A percentile compares a stretch with the other conserved stretches of the same genome.
Conservation (phyloP, 2,888 invertebrate species). For the Neuroscelio doddi region DNA sequence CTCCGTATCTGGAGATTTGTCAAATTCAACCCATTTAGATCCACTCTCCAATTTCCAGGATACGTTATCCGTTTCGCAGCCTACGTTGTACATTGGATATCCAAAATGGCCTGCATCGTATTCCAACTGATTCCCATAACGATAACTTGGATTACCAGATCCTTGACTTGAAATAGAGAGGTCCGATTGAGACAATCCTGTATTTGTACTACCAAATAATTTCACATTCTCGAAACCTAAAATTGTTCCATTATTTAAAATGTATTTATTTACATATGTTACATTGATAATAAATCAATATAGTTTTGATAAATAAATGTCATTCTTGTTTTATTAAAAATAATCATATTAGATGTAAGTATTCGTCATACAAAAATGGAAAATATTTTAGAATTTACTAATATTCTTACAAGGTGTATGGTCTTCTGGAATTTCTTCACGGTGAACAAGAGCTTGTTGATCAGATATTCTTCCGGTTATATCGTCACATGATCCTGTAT, state of each 20-base stretch:
- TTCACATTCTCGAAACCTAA: conserved; percentile 66
- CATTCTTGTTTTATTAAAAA: too few relatives aligned
- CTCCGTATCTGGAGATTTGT: conserved; percentile 68
- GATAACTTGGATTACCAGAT: conserved; percentile 82
- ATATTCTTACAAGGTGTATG: conserved; percentile 34
- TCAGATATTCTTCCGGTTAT: conserved; percentile 65
- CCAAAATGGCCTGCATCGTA: conserved; percentile 84
- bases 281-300: too few relatives aligned
- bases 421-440: conserved; percentile 63
- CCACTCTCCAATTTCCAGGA: conserved; percentile 61
- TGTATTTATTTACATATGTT: too few relatives aligned
- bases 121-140: conserved; percentile 85
- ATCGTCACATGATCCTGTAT: conserved; percentile 59
- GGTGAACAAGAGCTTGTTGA: conserved; percentile 74
- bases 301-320: too few relatives aligned
- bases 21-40: conserved; percentile 69
- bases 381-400: too few relatives aligned
- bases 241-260: too few relatives aligned
- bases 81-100: conserved; percentile 75
- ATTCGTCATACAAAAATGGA: too few relatives aligned
- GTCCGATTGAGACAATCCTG: conserved; percentile 88
- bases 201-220: conserved; percentile 77
- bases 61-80: conserved; percentile 72
- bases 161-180: conserved; percentile 82
- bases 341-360: too few relatives aligned